phyloP scores from a whole-genome alignment of 2,888 invertebrate species.

The Gordius sp. region DNA sequence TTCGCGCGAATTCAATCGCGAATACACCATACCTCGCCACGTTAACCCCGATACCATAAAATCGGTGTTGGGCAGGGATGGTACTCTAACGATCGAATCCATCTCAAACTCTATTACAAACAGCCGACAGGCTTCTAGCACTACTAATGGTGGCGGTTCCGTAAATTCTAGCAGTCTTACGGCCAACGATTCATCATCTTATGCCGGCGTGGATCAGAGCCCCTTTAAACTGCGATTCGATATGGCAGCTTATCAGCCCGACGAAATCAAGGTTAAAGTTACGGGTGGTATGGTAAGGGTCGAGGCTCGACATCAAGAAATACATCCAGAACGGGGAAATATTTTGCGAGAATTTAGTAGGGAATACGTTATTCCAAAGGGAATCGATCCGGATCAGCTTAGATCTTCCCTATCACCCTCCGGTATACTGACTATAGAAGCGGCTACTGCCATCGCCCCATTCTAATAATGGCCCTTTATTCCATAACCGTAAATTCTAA shows the following conservation, averaged over 20 bases:
- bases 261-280: slow-evolving; percentile 13
- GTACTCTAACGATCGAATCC: slow-evolving; percentile 24
- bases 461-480: too few relatives aligned
- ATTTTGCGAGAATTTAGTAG: slow-evolving; percentile 15
- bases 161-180: too few relatives aligned
- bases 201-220: too few relatives aligned
- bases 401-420: slow-evolving; percentile 81
- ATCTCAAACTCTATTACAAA: background rate
- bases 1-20: slow-evolving; percentile 24
- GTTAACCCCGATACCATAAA: slow-evolving; percentile 24
- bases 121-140: background rate
- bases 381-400: slow-evolving; percentile 79
- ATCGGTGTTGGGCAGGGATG: slow-evolving; percentile 23
- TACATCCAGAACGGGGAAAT: background rate
- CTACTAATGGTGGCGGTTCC: background rate
- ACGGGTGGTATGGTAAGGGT: background rate
- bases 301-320: slow-evolving; percentile 11
- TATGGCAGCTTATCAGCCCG: background rate
- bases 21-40: slow-evolving; percentile 24
- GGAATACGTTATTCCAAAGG: slow-evolving; percentile 80
- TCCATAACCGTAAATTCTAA: too few relatives aligned
- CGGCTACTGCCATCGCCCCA: too few relatives aligned
- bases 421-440: slow-evolving; percentile 81
- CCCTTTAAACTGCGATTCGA: slow-evolving; percentile 3
- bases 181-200: too few relatives aligned